Percentiles rank a stretch among this genome's conserved stretches.
Conservation (phyloP, 1,140 invertebrate species). For the Drosophila takahashii region DNA sequence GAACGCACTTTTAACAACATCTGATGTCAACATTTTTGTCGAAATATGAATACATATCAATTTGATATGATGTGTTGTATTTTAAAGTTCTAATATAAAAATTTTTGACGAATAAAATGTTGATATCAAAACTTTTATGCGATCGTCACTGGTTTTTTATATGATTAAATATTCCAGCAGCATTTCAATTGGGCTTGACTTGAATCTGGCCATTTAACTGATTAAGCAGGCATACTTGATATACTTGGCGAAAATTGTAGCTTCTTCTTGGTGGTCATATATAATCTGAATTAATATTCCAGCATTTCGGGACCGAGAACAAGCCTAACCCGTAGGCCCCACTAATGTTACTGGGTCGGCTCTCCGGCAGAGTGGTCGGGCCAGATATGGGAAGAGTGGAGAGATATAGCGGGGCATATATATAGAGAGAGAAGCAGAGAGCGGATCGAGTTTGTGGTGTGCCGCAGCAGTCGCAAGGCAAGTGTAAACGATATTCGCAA, state of each 20-base stretch:
- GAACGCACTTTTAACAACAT: no score
- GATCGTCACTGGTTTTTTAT: no score
- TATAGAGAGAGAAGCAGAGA: slow-evolving; percentile 2
- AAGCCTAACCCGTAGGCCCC: slow-evolving; percentile 38
- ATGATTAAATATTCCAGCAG: slow-evolving; percentile 14
- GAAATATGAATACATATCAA: no score
- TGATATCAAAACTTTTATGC: no score
- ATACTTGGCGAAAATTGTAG: slow-evolving; percentile 33
- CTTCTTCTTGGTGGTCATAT: slow-evolving; percentile 44
- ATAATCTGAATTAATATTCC: slow-evolving; percentile 58
- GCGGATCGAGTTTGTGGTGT: slow-evolving; percentile 29
- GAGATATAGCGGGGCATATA: slow-evolving; percentile 15
- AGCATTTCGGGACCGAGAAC: slow-evolving; percentile 34
- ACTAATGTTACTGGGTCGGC: slow-evolving; percentile 12
- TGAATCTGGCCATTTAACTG: slow-evolving; percentile 19
- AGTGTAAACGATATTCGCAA: slow-evolving; percentile 80
- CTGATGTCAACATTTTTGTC: no score
- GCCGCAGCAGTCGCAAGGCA: slow-evolving; percentile 45
- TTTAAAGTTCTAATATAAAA: no score
- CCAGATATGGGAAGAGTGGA: slow-evolving; percentile 9
- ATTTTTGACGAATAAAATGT: no score
- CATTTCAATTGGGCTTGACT: slow-evolving; percentile 30
- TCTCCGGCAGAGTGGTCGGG: neutral
- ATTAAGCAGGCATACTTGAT: slow-evolving; percentile 1
- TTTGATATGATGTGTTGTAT: no score